phyloP scores from a whole-genome alignment of 2,797 vertebrate species.

The Molossus alvarezi region DNA sequence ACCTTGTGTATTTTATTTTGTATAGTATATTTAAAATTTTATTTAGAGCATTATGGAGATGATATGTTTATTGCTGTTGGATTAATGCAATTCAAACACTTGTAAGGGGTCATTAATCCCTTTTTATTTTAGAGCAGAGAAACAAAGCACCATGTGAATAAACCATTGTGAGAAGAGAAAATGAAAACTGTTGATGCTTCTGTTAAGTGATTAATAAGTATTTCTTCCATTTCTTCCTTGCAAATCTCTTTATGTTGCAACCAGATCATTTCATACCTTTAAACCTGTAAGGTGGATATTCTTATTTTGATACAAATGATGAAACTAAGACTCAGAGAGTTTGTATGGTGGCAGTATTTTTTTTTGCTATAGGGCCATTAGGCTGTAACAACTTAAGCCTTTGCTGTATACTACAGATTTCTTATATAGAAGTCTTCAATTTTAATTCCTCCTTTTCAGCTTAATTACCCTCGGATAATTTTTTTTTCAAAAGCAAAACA shows the following conservation, averaged over 20 bases:
- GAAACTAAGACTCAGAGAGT: not conserved
- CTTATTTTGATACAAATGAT: not conserved
- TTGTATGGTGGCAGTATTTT: not conserved
- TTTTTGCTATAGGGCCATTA: not conserved
- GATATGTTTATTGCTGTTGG: not conserved
- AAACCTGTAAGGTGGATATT: not conserved
- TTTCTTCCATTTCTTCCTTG: not conserved
- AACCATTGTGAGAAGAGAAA: not conserved
- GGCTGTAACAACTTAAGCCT: not conserved
- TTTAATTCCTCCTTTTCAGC: not conserved
- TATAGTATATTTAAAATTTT: not conserved
- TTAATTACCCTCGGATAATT: not conserved
- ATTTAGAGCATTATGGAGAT: not conserved
- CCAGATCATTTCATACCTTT: not conserved
- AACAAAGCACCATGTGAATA: not conserved
- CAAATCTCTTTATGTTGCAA: not conserved
- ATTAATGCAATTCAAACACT: not conserved
- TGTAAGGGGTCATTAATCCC: not conserved
- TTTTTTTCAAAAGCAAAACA: not conserved
- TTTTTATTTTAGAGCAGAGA: conserved; percentile 40
- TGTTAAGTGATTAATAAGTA: not conserved
- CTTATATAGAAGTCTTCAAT: conserved; percentile 22
- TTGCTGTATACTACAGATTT: not conserved
- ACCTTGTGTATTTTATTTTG: conserved; percentile 21
- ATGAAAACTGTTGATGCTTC: not conserved